phyloP scores from a whole-genome alignment of 2,888 invertebrate genomes.

The Patella depressa region DNA sequence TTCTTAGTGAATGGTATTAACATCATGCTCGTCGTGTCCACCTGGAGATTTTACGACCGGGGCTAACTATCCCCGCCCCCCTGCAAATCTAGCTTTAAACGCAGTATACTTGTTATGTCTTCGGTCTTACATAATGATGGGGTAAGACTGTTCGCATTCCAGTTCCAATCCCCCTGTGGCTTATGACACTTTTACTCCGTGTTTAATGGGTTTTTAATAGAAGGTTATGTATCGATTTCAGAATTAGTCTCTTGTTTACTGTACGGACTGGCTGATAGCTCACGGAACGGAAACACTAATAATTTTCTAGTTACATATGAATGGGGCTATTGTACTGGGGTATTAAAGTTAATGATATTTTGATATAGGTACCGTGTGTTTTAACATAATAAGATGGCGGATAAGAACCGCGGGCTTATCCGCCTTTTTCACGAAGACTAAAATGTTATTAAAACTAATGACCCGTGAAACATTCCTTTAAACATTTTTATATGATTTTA shows the following conservation, averaged over 20 bases:
- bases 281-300: neutral
- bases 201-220: conserved; percentile 8
- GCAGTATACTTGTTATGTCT: too few relatives aligned
- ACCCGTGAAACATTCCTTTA: neutral
- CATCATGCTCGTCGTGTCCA: neutral
- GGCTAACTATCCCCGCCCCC: conserved; percentile 2
- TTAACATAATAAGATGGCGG: neutral
- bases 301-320: neutral
- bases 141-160: conserved; percentile 9
- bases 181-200: conserved; percentile 10
- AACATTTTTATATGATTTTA: conserved; percentile 1
- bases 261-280: neutral
- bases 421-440: neutral
- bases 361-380: neutral
- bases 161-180: conserved; percentile 3
- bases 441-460: neutral
- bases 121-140: conserved; percentile 7
- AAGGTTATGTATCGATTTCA: neutral
- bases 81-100: neutral
- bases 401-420: neutral
- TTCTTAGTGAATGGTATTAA: neutral
- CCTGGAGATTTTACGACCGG: neutral
- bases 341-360: neutral
- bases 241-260: conserved; percentile 8
- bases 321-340: neutral